Evolutionary conservation across 2,888 invertebrate species (phyloP).

Genomic region (Choristoneura rosaceana): DNA sequence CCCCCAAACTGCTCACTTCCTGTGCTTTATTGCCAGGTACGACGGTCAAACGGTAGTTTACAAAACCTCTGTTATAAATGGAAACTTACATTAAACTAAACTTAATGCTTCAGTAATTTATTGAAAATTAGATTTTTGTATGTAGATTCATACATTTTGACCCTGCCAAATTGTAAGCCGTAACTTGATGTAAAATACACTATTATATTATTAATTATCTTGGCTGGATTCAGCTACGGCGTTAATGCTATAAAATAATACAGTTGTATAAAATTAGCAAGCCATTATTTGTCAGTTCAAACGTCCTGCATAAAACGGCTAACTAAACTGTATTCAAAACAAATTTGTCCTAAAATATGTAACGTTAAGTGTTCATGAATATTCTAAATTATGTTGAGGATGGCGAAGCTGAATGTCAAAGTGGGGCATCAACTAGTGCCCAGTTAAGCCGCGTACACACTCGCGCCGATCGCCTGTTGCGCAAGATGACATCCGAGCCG

Average conservation of each 20-base stretch:
- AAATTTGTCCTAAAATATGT: constrained; percentile 49
- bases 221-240: neutral
- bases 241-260: neutral
- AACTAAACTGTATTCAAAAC: constrained; percentile 19
- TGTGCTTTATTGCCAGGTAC: constrained; percentile 54
- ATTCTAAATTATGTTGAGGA: constrained; percentile 53
- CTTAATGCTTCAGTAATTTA: neutral
- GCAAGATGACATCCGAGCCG: constrained; percentile 81
- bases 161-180: too few species aligned
- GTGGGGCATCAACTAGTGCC: constrained; percentile 64
- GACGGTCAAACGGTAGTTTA: constrained; percentile 40
- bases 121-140: neutral
- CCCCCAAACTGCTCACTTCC: constrained; percentile 80
- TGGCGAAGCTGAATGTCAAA: constrained; percentile 55
- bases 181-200: neutral
- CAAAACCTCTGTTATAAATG: constrained; percentile 6
- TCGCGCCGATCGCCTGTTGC: constrained; percentile 75
- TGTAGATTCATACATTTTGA: neutral
- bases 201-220: neutral
- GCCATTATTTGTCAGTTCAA: neutral
- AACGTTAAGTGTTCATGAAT: constrained; percentile 53
- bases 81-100: neutral
- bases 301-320: constrained; percentile 11
- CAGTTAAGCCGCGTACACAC: constrained; percentile 74
- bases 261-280: neutral